phyloP scores from a whole-genome alignment of 2,797 vertebrate species.

The Mus minutoides region DNA sequence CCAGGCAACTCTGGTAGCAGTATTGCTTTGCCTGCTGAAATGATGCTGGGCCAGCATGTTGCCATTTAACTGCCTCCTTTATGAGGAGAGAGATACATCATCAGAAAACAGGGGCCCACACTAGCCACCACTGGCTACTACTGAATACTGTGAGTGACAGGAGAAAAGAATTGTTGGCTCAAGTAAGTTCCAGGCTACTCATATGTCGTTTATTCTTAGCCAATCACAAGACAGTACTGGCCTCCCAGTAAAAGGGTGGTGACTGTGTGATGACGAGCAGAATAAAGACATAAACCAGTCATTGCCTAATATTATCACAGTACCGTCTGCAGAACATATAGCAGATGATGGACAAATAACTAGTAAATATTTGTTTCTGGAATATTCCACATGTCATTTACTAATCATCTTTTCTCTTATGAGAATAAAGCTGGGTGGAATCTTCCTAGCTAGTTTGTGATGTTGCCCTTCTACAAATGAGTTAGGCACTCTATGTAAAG shows the following conservation, averaged over 20 bases:
- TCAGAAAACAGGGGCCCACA: constrained; percentile 61
- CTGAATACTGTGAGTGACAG: background rate
- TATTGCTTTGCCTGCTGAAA: constrained; percentile 37
- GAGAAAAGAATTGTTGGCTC: background rate
- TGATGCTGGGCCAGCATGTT: constrained; percentile 42
- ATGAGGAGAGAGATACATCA: constrained; percentile 56
- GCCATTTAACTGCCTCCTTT: constrained; percentile 33
- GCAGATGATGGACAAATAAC: background rate
- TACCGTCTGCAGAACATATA: background rate
- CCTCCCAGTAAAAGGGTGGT: background rate
- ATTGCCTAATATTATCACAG: background rate
- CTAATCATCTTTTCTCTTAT: background rate
- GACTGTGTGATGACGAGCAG: background rate
- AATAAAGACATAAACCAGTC: constrained; percentile 11
- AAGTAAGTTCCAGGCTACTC: constrained; percentile 19
- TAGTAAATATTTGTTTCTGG: background rate
- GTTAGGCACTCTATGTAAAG: background rate
- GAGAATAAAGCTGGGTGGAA: background rate
- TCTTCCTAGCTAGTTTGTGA: constrained; percentile 1
- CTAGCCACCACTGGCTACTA: background rate
- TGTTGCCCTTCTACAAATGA: background rate
- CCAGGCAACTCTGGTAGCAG: background rate
- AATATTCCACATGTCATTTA: constrained; percentile 1
- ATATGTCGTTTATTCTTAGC: background rate
- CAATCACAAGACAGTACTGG: background rate